These are phyloP conservation scores for Pangasius macronema DNA, from an alignment of 2,797 vertebrate species.

Conservation along the genomic window DNA sequence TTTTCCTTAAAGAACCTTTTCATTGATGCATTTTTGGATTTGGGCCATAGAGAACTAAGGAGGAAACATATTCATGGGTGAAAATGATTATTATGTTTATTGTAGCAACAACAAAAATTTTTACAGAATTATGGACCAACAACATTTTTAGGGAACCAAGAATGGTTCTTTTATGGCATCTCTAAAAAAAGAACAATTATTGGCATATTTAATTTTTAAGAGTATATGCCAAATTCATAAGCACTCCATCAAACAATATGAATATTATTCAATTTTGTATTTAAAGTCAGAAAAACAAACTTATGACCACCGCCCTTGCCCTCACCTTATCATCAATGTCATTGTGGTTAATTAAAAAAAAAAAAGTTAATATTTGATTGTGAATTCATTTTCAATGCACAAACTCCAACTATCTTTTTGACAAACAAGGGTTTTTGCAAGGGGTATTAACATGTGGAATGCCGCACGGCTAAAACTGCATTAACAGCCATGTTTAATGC, in stretches of 20 bases:
- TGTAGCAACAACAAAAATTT: no score
- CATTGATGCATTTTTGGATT: no score
- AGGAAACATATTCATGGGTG: no score
- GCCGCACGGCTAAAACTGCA: neutral
- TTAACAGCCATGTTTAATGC: neutral
- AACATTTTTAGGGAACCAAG: no score
- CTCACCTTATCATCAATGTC: neutral
- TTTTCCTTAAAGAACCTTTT: no score
- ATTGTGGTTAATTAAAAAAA: neutral
- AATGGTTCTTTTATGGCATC: no score
- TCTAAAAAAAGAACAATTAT: no score
- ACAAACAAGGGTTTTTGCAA: neutral
- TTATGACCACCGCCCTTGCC: neutral
- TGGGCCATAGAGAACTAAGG: no score
- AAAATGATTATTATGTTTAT: no score
- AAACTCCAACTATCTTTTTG: neutral
- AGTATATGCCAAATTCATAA: neutral
- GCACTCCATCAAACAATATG: neutral
- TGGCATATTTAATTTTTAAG: no score
- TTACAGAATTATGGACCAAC: no score
- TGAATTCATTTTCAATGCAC: neutral
- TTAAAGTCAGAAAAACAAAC: neutral
- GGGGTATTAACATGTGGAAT: neutral
- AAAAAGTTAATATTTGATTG: neutral
- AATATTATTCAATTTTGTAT: neutral